Evolutionary conservation across 2,113 vertebrate species (phyloP).

Genomic region (Empidonax traillii): DNA sequence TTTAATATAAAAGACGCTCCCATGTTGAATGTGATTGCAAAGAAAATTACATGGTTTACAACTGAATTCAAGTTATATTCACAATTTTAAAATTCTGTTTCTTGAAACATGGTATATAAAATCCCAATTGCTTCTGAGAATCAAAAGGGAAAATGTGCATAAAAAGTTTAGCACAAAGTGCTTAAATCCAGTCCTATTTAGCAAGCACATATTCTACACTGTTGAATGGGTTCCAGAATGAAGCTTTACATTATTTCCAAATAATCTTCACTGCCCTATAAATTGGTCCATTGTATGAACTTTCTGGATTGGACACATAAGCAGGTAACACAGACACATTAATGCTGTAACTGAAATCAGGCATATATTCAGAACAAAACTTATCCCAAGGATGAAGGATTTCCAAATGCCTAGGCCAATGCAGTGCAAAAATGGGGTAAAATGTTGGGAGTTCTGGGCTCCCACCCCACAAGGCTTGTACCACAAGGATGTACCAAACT

Average conservation of each 20-base stretch:
- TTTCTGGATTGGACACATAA: background rate
- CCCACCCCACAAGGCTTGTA: rapidly evolving
- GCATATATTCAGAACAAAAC: background rate
- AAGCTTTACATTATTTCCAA: background rate
- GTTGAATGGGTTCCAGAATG: background rate
- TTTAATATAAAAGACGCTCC: background rate
- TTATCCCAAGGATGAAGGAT: background rate
- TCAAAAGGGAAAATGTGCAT: background rate
- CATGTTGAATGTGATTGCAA: background rate
- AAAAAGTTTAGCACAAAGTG: background rate
- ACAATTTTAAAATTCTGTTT: background rate
- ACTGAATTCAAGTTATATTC: background rate
- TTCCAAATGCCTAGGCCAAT: background rate
- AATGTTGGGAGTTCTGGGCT: background rate
- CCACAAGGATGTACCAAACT: background rate
- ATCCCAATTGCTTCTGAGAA: background rate
- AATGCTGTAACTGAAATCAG: background rate
- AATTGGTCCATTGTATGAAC: background rate
- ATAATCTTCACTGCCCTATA: background rate
- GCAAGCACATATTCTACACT: background rate
- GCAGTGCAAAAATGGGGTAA: background rate
- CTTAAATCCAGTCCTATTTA: background rate
- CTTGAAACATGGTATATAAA: background rate
- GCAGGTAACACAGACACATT: background rate
- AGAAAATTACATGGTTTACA: background rate